Evolutionary conservation across 2,113 vertebrate species (phyloP).

Genomic region (Oceanites oceanicus): DNA sequence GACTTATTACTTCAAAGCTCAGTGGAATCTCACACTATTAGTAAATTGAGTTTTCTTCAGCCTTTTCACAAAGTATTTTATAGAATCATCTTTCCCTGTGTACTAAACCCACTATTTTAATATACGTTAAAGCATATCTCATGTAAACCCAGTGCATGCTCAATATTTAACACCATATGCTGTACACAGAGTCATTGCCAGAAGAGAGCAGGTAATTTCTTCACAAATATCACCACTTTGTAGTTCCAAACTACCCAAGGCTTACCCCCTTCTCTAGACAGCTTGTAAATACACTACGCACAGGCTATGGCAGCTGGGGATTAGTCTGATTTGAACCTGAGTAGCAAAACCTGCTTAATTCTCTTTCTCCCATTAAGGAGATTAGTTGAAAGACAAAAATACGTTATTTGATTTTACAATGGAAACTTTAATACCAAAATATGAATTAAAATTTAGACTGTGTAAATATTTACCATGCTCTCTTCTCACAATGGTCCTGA

Average conservation of each 20-base stretch:
- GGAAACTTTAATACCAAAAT: background rate
- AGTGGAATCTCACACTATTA: background rate
- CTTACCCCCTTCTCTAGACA: background rate
- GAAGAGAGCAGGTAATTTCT: background rate
- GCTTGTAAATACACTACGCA: background rate
- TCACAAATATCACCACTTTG: background rate
- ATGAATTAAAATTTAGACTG: background rate
- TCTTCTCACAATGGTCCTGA: background rate
- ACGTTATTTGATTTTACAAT: background rate
- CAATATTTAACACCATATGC: background rate
- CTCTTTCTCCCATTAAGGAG: background rate
- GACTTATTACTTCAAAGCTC: background rate
- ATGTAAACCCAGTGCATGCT: background rate
- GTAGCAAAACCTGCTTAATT: background rate
- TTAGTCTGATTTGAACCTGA: background rate
- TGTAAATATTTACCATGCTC: slow-evolving; percentile 10
- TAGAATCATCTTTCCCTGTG: background rate
- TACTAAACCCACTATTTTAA: background rate
- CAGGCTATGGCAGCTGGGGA: background rate
- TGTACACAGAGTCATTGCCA: background rate
- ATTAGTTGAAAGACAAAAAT: background rate
- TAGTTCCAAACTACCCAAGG: background rate
- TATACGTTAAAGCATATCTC: background rate
- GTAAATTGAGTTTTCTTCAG: background rate
- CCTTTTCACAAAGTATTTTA: background rate